phyloP scores from a whole-genome alignment of 2,888 invertebrate species.

The Tetanocera ferruginea region DNA sequence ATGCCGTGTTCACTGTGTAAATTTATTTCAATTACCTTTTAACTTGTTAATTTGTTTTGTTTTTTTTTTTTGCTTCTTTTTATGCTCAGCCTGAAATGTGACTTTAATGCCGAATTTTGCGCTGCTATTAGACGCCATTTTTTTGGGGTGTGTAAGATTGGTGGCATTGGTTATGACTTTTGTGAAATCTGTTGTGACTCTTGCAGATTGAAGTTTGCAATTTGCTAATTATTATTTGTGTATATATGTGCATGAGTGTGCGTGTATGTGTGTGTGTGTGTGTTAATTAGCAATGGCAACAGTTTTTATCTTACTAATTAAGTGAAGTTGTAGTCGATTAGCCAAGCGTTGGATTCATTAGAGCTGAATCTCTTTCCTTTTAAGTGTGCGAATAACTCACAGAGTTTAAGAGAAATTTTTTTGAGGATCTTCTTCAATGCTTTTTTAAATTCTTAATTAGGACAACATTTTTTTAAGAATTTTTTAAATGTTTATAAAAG shows the following conservation, averaged over 20 bases:
- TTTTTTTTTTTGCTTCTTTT: neutral
- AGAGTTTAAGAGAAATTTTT: too few relatives aligned
- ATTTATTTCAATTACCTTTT: conserved; percentile 41
- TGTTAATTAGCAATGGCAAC: conserved; percentile 10
- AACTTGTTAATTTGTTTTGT: conserved; percentile 38
- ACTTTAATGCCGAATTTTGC: conserved; percentile 50
- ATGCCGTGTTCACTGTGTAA: conserved; percentile 29
- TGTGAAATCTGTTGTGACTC: neutral
- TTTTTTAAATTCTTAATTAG: too few relatives aligned
- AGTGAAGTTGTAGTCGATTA: neutral
- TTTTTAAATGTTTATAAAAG: too few relatives aligned
- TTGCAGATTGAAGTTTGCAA: neutral
- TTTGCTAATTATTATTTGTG: conserved; percentile 1
- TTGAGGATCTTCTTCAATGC: too few relatives aligned
- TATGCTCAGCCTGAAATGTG: conserved; percentile 48
- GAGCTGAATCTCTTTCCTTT: too few relatives aligned
- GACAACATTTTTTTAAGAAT: too few relatives aligned
- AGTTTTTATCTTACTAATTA: conserved; percentile 5
- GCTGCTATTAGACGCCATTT: conserved; percentile 25
- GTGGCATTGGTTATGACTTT: neutral
- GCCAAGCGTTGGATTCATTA: too few relatives aligned
- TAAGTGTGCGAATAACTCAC: too few relatives aligned
- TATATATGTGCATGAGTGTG: neutral
- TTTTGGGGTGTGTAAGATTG: neutral
- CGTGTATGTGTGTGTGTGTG: conserved; percentile 13